Evolutionary conservation across 2,888 invertebrate species (phyloP), one percentile per base, ranked within the genome.

Genomic region (Ceramica pisi): DNA sequence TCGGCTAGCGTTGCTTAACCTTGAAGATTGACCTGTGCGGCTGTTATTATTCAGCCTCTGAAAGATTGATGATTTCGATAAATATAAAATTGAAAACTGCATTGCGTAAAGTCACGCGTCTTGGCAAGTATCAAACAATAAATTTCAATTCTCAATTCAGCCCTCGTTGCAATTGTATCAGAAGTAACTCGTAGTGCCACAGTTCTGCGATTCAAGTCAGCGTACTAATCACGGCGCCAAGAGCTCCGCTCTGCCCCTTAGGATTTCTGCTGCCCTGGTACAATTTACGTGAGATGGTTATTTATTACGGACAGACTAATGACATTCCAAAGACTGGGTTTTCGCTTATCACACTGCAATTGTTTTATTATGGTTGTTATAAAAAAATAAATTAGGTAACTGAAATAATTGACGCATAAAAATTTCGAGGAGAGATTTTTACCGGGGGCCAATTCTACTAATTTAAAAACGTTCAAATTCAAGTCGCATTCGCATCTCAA

Each of bases 221-320:
- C 55, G 62, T 26, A 59, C 68, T 79, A 56, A 79, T 79, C 65
- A 78, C n/a, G 64, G 23, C 19, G 48, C 6, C 8, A 9, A 76
- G 48, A 26, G 23, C 64, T 31, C 48, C 2, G 19, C 50, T 19
- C 56, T 53, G 44, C 46, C 56, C 63, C 73, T 67, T 48, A 62
- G 67, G 61, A 64, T n/a, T 64, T 35, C 41, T 67, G 51, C 26
- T 56, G 9, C 26, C 26, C 48, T 69, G 41, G 69, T 78, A 74
- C 38, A 73, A 57, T 68, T 44, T 41, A 48, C 26, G 10, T 57
- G 14, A 21, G 21, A 41, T 56, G 31, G 3, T 38, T 71, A 60
- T 71, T 66, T 61, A 61, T 14, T 56, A 59, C 12, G 4, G 16
- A 35, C 19, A 46, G 16, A 46, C 9, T 21, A 50, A 64, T 51